Percentiles rank a stretch among this genome's conserved stretches.
phyloP scores from a whole-genome alignment of 1,140 invertebrate species.

The Scaptomyza graminum region DNA sequence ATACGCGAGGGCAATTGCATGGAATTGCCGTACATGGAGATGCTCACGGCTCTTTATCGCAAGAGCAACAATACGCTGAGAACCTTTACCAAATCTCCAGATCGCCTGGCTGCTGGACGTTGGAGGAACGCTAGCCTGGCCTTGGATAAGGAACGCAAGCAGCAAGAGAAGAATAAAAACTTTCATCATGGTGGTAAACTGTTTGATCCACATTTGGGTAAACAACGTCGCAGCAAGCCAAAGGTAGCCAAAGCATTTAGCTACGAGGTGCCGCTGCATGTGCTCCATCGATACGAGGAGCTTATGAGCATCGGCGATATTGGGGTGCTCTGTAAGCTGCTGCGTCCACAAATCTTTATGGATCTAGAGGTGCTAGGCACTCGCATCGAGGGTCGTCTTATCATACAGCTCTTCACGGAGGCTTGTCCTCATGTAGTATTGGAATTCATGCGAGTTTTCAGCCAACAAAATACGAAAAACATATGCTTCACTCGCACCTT shows the following conservation, averaged over 20 bases:
- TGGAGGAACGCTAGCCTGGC: slow-evolving; percentile 60
- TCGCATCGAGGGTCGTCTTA: slow-evolving; percentile 54
- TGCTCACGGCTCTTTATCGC: slow-evolving; percentile 66
- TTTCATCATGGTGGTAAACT: slow-evolving; percentile 57
- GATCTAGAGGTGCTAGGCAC: slow-evolving; percentile 51
- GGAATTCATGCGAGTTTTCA: slow-evolving; percentile 69
- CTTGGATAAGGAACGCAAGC: slow-evolving; percentile 54
- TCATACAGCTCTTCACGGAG: slow-evolving; percentile 72
- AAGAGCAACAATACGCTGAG: slow-evolving; percentile 70
- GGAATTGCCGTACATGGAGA: slow-evolving; percentile 73
- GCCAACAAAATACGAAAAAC: slow-evolving; percentile 1
- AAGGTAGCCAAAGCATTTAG: slow-evolving; percentile 35
- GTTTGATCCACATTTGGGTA: slow-evolving; percentile 51
- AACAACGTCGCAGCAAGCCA: slow-evolving; percentile 27
- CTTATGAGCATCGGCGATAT: slow-evolving; percentile 65
- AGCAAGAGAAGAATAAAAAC: slow-evolving; percentile 54
- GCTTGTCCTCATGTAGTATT: slow-evolving; percentile 71
- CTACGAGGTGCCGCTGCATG: slow-evolving; percentile 67
- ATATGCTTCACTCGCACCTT: slow-evolving; percentile 56
- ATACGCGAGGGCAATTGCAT: slow-evolving; percentile 58
- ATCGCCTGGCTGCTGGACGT: slow-evolving; percentile 54
- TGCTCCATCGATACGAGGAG: slow-evolving; percentile 66
- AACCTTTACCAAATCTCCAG: slow-evolving; percentile 68
- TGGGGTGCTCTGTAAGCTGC: slow-evolving; percentile 57
- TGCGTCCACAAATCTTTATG: slow-evolving; percentile 69